Percentiles rank a stretch among this genome's conserved stretches.
phyloP scores from a whole-genome alignment of 2,797 vertebrate species.

The Microhierax caerulescens region DNA sequence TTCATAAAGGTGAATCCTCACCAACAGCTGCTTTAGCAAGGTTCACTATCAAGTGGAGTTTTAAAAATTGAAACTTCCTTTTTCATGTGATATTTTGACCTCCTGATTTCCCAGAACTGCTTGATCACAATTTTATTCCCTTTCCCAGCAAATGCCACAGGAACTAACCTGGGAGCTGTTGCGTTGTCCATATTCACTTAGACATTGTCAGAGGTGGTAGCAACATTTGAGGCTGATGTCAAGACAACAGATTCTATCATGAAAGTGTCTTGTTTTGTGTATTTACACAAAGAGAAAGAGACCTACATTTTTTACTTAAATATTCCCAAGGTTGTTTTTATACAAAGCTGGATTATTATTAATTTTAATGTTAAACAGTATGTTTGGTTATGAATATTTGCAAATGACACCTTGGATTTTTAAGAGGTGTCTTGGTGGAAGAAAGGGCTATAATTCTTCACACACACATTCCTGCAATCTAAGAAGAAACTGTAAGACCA shows the following conservation, averaged over 20 bases:
- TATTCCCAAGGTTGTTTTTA: background rate
- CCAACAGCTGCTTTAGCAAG: background rate
- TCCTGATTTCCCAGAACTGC: background rate
- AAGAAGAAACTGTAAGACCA: conserved; percentile 1
- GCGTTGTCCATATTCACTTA: background rate
- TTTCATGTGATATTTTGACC: background rate
- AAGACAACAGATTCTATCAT: background rate
- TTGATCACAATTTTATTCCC: background rate
- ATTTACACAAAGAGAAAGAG: background rate
- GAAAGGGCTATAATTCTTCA: conserved; percentile 11
- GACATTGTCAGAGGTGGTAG: background rate
- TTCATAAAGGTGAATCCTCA: background rate
- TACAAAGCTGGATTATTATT: background rate
- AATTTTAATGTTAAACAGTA: background rate
- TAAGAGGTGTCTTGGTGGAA: background rate
- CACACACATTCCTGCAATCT: background rate
- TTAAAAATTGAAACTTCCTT: background rate
- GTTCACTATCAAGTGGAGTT: background rate
- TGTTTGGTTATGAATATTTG: background rate
- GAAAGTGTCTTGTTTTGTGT: background rate
- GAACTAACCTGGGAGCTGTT: background rate
- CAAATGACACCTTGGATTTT: conserved; percentile 13
- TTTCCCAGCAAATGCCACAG: background rate
- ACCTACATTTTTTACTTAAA: background rate
- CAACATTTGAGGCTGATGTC: background rate